A percentile compares a stretch with the other conserved stretches of the same genome.
Evolutionary conservation across 2,888 invertebrate species (phyloP).

Genomic region (Patella depressa): DNA sequence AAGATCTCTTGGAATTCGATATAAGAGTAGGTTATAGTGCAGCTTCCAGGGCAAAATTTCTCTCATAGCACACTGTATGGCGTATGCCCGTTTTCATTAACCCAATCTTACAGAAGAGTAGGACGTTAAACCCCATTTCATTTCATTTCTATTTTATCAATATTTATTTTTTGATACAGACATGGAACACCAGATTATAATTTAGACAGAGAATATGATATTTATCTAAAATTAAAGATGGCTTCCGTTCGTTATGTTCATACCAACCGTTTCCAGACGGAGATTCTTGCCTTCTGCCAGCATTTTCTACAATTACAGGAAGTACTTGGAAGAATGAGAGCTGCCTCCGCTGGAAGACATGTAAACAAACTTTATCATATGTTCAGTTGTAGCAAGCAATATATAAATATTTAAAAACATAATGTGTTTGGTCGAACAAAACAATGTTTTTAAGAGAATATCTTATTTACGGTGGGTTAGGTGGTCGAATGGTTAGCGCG

Average conservation of each 20-base stretch:
- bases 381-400: too few relatives aligned
- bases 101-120: background rate
- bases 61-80: too few relatives aligned
- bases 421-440: too few relatives aligned
- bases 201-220: slow-evolving; percentile 76
- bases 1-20: too few relatives aligned
- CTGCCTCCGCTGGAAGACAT: slow-evolving; percentile 75
- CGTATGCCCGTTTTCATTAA: too few relatives aligned
- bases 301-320: slow-evolving; percentile 86
- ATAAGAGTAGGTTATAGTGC: too few relatives aligned
- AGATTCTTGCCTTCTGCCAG: slow-evolving; percentile 86
- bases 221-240: slow-evolving; percentile 84
- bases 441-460: background rate
- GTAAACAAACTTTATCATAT: slow-evolving; percentile 40
- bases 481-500: too few relatives aligned
- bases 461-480: background rate
- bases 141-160: background rate
- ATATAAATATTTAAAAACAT: too few relatives aligned
- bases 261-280: slow-evolving; percentile 91
- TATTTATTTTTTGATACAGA: slow-evolving; percentile 60
- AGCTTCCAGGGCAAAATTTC: too few relatives aligned
- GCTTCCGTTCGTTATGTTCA: slow-evolving; percentile 93
- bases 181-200: slow-evolving; percentile 75
- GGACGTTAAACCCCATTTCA: background rate
- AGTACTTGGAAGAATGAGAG: slow-evolving; percentile 80